Evolutionary conservation across 2,797 vertebrate species (phyloP).

Genomic region (Triplophysa bombifrons): DNA sequence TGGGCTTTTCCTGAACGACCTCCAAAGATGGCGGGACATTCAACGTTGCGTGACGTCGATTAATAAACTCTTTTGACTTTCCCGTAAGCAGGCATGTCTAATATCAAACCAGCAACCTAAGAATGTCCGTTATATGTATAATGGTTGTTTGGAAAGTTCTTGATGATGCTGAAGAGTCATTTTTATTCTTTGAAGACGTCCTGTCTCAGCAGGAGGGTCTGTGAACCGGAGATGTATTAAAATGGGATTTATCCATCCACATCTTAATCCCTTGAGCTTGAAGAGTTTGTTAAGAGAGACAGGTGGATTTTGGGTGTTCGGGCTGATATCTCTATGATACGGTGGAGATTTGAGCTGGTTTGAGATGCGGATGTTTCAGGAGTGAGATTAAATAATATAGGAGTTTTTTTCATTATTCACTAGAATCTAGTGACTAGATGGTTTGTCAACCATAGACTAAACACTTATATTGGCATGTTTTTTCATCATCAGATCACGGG

Average conservation of each 20-base stretch:
- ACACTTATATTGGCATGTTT: not conserved
- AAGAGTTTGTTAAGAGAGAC: conserved; percentile 59
- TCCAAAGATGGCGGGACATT: too few relatives aligned
- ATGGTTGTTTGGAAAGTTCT: not conserved
- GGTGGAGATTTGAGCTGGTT: conserved; percentile 36
- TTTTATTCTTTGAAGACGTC: not conserved
- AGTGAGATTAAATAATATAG: not conserved
- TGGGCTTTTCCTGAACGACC: too few relatives aligned
- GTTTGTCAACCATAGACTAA: not conserved
- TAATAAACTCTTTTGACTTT: too few relatives aligned
- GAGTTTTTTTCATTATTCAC: too few relatives aligned
- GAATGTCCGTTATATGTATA: not conserved
- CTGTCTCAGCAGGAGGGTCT: conserved; percentile 19
- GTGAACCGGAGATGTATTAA: conserved; percentile 60
- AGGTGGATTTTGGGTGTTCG: conserved; percentile 27
- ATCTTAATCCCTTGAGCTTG: conserved; percentile 42
- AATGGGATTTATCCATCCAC: conserved; percentile 48
- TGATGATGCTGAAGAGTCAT: not conserved
- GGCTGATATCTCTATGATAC: conserved; percentile 56
- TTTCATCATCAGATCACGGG: not conserved
- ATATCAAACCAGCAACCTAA: not conserved
- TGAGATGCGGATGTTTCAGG: conserved; percentile 10
- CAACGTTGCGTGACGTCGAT: too few relatives aligned
- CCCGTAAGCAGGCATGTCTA: not conserved
- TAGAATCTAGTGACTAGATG: too few relatives aligned